These are phyloP conservation scores for Aegotheles bennettii DNA, from an alignment of 2,113 vertebrate genomes.

Conservation along the genomic window DNA sequence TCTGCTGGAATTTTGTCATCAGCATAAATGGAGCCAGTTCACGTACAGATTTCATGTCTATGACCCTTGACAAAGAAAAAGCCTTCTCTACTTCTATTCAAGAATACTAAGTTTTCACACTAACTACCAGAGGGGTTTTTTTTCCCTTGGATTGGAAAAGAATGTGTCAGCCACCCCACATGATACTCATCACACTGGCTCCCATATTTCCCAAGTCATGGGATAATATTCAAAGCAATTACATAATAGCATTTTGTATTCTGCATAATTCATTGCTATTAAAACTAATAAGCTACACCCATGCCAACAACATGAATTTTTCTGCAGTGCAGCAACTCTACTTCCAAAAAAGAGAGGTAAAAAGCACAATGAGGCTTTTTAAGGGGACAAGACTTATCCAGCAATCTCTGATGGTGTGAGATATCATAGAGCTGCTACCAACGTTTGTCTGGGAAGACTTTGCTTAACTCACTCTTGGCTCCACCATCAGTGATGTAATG, in stretches of 20 bases:
- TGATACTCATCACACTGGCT: neutral
- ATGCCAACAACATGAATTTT: constrained; percentile 4
- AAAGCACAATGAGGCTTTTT: constrained; percentile 7
- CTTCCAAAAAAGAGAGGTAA: neutral
- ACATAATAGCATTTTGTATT: constrained; percentile 24
- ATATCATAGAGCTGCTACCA: neutral
- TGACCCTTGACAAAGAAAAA: neutral
- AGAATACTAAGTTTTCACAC: neutral
- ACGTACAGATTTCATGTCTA: neutral
- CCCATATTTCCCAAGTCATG: neutral
- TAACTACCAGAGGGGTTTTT: neutral
- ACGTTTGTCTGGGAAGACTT: constrained; percentile 34
- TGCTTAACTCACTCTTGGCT: neutral
- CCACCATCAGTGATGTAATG: neutral
- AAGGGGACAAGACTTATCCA: neutral
- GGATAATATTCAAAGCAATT: constrained; percentile 20
- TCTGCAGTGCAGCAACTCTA: constrained; percentile 2
- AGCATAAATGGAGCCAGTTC: neutral
- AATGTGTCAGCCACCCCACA: neutral
- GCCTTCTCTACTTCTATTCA: neutral
- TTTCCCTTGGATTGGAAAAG: neutral
- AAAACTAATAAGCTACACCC: constrained; percentile 17
- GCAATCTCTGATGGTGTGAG: constrained; percentile 25
- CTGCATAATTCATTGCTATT: neutral
- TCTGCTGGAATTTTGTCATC: constrained; percentile 6